A percentile compares a stretch with the other conserved stretches of the same genome.
phyloP scores from a whole-genome alignment of 2,888 invertebrate genomes.

The Lathronympha strigana region DNA sequence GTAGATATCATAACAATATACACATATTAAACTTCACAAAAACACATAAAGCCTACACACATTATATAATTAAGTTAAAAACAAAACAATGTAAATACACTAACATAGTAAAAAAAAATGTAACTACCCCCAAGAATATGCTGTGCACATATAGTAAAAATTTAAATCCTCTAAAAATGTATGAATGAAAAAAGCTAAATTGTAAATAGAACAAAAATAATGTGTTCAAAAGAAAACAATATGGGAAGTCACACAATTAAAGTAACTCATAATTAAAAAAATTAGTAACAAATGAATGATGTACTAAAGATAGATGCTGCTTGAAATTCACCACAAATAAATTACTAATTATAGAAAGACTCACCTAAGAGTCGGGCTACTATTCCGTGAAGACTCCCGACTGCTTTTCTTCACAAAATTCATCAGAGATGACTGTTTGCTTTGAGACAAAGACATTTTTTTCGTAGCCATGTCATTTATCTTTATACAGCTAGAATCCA shows the following conservation, averaged over 20 bases:
- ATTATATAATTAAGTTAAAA: background rate
- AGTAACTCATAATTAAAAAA: too few species aligned
- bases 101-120: too few species aligned
- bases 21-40: too few species aligned
- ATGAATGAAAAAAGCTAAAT: too few species aligned
- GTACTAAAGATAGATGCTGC: too few species aligned
- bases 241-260: too few species aligned
- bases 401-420: conserved; percentile 61
- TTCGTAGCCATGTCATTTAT: conserved; percentile 52
- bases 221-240: too few species aligned
- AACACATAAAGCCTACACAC: too few species aligned
- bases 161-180: too few species aligned
- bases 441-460: conserved; percentile 44
- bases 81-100: background rate
- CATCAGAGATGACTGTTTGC: conserved; percentile 61
- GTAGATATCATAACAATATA: too few species aligned
- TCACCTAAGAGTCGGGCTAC: conserved; percentile 49
- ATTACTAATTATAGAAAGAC: background rate
- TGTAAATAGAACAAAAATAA: too few species aligned
- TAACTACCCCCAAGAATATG: conserved; percentile 10
- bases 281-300: too few species aligned
- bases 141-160: background rate
- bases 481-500: background rate
- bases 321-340: background rate
- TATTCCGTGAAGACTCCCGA: conserved; percentile 49